These are phyloP conservation scores for Urocitellus parryii DNA, from an alignment of 2,113 vertebrate genomes.

Conservation along the genomic window DNA sequence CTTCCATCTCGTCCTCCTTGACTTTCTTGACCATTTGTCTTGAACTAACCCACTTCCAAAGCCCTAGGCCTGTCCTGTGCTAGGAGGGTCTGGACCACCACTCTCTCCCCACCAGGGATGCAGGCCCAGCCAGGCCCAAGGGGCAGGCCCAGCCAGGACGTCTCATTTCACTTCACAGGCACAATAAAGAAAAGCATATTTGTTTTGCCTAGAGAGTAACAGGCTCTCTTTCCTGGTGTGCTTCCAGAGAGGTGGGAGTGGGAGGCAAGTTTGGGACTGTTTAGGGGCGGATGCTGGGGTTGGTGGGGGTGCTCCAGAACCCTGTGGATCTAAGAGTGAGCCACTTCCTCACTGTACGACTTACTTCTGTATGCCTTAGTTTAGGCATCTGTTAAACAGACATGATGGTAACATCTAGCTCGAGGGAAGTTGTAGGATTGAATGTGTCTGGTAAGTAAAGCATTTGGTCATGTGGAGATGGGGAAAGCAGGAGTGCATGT, in stretches of 20 bases:
- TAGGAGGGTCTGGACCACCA: neutral
- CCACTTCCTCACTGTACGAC: neutral
- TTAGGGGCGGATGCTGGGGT: neutral
- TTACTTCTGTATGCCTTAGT: neutral
- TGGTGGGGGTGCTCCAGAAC: neutral
- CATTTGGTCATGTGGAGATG: too few relatives aligned
- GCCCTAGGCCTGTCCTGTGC: neutral
- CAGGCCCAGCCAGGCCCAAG: neutral
- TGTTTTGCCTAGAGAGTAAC: slow-evolving; percentile 9
- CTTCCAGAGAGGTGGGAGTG: neutral
- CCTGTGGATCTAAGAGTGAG: neutral
- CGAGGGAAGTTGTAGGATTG: neutral
- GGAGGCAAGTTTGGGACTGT: neutral
- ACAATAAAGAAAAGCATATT: slow-evolving; percentile 67
- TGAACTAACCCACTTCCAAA: slow-evolving; percentile 53
- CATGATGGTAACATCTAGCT: neutral
- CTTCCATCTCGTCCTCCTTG: slow-evolving; percentile 93
- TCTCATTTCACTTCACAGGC: neutral
- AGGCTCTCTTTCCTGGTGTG: neutral
- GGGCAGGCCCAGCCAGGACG: neutral
- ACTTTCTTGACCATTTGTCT: slow-evolving; percentile 91
- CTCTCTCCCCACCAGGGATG: neutral
- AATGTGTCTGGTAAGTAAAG: neutral
- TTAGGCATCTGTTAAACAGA: slow-evolving; percentile 26
- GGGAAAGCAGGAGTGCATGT: neutral